phyloP scores from a whole-genome alignment of 2,888 invertebrate species.

The Archaeoteleia sp. region DNA sequence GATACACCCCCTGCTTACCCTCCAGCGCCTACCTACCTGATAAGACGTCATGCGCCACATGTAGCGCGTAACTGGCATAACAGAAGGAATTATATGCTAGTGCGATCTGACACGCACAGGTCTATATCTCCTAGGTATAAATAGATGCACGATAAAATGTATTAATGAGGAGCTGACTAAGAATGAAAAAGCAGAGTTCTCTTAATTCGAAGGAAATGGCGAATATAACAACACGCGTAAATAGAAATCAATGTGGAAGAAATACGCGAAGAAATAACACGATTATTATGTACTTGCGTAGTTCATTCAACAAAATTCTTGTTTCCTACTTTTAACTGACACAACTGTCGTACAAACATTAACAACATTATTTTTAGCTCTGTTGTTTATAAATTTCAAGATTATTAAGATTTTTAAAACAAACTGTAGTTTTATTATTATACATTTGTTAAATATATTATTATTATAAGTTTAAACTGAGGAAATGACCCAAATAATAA shows the following conservation, averaged over 20 bases:
- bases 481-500: too few species aligned
- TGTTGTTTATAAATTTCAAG: too few species aligned
- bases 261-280: too few species aligned
- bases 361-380: too few species aligned
- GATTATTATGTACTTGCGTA: too few species aligned
- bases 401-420: too few species aligned
- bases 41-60: slow-evolving; percentile 61
- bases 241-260: slow-evolving; percentile 8
- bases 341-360: too few species aligned
- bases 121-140: slow-evolving; percentile 42
- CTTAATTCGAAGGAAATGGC: slow-evolving; percentile 9
- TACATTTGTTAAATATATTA: too few species aligned
- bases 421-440: too few species aligned
- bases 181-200: slow-evolving; percentile 19
- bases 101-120: slow-evolving; percentile 58
- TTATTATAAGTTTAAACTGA: too few species aligned
- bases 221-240: neutral
- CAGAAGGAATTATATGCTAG: slow-evolving; percentile 64
- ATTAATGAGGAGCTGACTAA: slow-evolving; percentile 35
- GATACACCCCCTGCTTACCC: slow-evolving; percentile 33
- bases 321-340: too few species aligned
- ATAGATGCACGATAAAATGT: slow-evolving; percentile 31
- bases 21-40: slow-evolving; percentile 29
- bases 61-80: slow-evolving; percentile 67
- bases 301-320: too few species aligned